Conservation (phyloP, 2,797 vertebrate species). For the Melanotaenia trifasciata region DNA sequence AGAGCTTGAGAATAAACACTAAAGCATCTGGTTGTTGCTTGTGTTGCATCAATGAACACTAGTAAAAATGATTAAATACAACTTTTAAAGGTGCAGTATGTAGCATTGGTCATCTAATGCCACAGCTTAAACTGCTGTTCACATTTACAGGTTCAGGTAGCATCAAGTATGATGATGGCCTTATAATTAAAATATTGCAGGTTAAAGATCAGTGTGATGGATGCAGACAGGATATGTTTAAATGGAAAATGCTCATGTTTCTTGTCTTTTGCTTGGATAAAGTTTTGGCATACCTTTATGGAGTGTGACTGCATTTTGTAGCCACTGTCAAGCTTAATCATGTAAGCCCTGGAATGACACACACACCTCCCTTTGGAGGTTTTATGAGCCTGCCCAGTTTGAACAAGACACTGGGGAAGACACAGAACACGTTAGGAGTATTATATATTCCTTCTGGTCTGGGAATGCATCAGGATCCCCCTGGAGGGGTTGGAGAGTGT, state of each 20-base stretch:
- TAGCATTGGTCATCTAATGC: neutral
- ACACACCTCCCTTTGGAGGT: no score
- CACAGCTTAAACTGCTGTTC: conserved; percentile 3
- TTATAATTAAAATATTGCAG: neutral
- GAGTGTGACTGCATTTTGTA: neutral
- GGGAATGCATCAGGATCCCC: neutral
- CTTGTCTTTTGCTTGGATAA: no score
- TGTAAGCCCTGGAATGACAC: neutral
- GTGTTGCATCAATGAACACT: neutral
- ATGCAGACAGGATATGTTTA: neutral
- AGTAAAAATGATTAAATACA: no score
- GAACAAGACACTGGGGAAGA: no score
- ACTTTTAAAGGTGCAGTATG: neutral
- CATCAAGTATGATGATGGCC: neutral
- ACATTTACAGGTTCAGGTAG: neutral
- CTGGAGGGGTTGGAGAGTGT: neutral
- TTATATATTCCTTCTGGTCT: neutral
- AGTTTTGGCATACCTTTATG: no score
- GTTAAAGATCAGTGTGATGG: no score
- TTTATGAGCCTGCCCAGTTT: neutral
- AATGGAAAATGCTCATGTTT: neutral
- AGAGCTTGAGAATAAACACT: neutral
- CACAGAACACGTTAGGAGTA: no score
- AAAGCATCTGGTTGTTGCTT: neutral
- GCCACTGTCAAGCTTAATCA: neutral